Conservation (phyloP, 2,113 vertebrate species). For the Scatophagus argus region DNA sequence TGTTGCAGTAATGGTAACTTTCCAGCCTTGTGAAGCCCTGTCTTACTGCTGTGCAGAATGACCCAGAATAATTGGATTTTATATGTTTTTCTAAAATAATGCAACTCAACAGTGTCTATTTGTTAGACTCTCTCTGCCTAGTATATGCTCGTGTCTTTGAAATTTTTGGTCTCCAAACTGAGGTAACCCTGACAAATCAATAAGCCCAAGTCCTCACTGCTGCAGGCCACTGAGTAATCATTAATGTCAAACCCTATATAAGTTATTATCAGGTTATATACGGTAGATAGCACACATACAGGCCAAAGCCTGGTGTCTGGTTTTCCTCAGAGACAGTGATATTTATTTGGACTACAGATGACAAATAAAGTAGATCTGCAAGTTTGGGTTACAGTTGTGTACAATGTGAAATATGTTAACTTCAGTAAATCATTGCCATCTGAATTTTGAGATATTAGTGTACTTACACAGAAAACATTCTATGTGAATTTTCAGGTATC, state of each 20-base stretch:
- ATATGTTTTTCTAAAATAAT: background rate
- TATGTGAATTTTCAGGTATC: background rate
- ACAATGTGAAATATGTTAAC: background rate
- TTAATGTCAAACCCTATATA: conserved; percentile 8
- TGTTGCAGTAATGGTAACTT: background rate
- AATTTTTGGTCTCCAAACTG: background rate
- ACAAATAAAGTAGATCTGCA: conserved; percentile 17
- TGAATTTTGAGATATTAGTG: conserved; percentile 19
- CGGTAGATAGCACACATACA: conserved; percentile 20
- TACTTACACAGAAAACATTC: conserved; percentile 22
- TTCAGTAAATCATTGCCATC: conserved; percentile 29
- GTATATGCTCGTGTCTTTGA: background rate
- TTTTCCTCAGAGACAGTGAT: conserved; percentile 47
- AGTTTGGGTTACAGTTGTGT: background rate
- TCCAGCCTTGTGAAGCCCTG: background rate
- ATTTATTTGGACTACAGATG: conserved; percentile 14
- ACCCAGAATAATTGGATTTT: background rate
- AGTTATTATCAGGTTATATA: conserved; percentile 44
- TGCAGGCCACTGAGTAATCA: conserved; percentile 21
- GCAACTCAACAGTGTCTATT: background rate
- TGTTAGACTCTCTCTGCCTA: background rate
- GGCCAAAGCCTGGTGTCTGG: conserved; percentile 22
- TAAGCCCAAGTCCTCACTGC: background rate
- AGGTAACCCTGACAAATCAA: conserved; percentile 1
- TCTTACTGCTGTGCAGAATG: background rate